These are phyloP conservation scores for Capitulum mitella DNA, from an alignment of 2,888 invertebrate genomes.

Conservation along the genomic window DNA sequence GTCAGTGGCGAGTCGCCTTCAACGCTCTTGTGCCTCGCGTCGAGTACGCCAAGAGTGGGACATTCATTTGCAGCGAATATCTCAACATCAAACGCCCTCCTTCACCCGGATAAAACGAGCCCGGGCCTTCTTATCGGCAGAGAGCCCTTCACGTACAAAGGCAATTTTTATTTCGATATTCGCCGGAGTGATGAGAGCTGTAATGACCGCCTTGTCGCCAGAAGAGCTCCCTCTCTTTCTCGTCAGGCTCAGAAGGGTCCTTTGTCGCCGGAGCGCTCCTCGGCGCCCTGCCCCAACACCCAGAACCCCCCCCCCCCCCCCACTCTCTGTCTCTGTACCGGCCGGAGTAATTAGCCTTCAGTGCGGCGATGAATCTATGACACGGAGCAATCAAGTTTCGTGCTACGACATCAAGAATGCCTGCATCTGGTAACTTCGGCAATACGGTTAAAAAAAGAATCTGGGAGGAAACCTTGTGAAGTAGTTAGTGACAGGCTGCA, in stretches of 20 bases:
- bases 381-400: not conserved
- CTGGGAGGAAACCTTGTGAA: no score
- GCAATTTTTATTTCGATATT: slow-evolving; percentile 18
- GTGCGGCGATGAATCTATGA: not conserved
- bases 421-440: no score
- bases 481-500: no score
- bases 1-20: no score
- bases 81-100: not conserved
- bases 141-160: not conserved
- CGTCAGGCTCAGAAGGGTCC: not conserved
- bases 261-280: not conserved
- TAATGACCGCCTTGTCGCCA: not conserved
- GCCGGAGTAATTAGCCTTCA: not conserved
- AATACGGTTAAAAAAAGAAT: no score
- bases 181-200: not conserved
- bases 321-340: not conserved
- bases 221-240: not conserved
- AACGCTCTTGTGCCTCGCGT: no score
- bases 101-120: not conserved
- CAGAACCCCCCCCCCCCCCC: not conserved
- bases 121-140: not conserved
- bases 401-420: no score
- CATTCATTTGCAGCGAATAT: not conserved
- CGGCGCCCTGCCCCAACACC: not conserved
- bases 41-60: not conserved